phyloP scores from a whole-genome alignment of 92 coral and sea anemone genomes.

The Phenganax marumi region DNA sequence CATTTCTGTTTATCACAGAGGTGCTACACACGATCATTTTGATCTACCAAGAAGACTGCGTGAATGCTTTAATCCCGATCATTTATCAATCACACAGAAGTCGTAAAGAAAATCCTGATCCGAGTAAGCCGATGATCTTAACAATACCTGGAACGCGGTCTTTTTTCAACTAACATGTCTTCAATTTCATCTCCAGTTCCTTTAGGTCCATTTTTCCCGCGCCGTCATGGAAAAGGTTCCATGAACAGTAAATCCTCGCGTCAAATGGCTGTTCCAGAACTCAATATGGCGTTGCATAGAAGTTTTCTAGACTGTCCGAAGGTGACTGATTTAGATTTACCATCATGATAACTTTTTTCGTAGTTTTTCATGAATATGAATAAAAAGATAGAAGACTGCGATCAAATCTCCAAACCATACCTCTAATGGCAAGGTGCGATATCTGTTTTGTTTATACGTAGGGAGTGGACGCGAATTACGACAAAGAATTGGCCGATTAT shows the following conservation, averaged over 20 bases:
- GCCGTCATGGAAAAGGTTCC: conserved; percentile 84
- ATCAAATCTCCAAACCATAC: background rate
- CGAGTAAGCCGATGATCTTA: conserved; percentile 48
- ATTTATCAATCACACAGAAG: conserved; percentile 78
- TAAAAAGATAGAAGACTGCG: too few relatives aligned
- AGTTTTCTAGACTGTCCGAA: conserved; percentile 78
- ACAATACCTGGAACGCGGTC: background rate
- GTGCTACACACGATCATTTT: conserved; percentile 79
- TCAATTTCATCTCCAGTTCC: conserved; percentile 52
- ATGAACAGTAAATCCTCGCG: conserved; percentile 83
- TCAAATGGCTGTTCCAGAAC: conserved; percentile 89
- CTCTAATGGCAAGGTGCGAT: background rate
- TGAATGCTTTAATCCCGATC: conserved; percentile 71
- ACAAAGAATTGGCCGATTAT: conserved; percentile 70
- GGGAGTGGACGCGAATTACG: conserved; percentile 93
- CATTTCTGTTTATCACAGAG: conserved; percentile 50
- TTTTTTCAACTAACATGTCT: background rate
- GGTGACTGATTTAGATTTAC: conserved; percentile 48
- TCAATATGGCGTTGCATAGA: conserved; percentile 89
- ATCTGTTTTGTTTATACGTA: conserved; percentile 17
- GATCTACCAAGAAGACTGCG: conserved; percentile 78
- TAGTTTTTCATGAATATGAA: too few relatives aligned
- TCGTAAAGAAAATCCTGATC: conserved; percentile 75
- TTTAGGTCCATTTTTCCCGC: conserved; percentile 93
- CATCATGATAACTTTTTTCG: too few relatives aligned